Evolutionary conservation across 1,140 invertebrate genomes (phyloP).

Genomic region (Alviniconcha marisindica): DNA sequence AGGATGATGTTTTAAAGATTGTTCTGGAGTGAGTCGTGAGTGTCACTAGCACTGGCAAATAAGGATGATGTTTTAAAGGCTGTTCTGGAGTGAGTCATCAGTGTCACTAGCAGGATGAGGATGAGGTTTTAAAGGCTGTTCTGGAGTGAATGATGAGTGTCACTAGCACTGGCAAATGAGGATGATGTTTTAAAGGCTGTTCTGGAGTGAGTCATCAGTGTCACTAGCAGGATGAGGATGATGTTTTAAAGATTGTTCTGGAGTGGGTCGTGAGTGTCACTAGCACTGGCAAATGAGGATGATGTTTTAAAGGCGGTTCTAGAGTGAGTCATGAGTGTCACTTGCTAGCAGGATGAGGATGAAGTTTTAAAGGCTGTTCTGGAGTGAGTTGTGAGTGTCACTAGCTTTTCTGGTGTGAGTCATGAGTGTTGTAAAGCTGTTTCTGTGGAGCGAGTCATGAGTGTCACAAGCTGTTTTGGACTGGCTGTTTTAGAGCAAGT

Average conservation of each 20-base stretch:
- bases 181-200: constrained; percentile 59
- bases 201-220: constrained; percentile 60
- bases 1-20: constrained; percentile 57
- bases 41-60: too few species aligned
- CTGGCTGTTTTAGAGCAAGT: constrained; percentile 63
- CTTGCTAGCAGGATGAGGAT: constrained; percentile 56
- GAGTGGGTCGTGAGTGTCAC: too few species aligned
- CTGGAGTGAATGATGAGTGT: constrained; percentile 64
- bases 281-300: too few species aligned
- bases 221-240: constrained; percentile 55
- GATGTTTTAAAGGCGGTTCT: too few species aligned
- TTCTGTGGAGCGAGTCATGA: too few species aligned
- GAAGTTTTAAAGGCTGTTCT: constrained; percentile 59
- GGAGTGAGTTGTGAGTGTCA: constrained; percentile 60
- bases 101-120: constrained; percentile 55
- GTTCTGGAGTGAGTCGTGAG: constrained; percentile 66
- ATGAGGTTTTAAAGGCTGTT: constrained; percentile 59
- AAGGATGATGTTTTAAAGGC: constrained; percentile 60
- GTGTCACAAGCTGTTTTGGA: constrained; percentile 52
- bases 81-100: constrained; percentile 61
- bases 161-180: too few species aligned
- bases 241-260: constrained; percentile 58
- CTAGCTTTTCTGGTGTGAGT: constrained; percentile 61
- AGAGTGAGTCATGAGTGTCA: too few species aligned
- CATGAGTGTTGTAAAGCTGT: too few species aligned